Conservation (phyloP, 2,113 vertebrate genomes). For the Anguilla rostrata region DNA sequence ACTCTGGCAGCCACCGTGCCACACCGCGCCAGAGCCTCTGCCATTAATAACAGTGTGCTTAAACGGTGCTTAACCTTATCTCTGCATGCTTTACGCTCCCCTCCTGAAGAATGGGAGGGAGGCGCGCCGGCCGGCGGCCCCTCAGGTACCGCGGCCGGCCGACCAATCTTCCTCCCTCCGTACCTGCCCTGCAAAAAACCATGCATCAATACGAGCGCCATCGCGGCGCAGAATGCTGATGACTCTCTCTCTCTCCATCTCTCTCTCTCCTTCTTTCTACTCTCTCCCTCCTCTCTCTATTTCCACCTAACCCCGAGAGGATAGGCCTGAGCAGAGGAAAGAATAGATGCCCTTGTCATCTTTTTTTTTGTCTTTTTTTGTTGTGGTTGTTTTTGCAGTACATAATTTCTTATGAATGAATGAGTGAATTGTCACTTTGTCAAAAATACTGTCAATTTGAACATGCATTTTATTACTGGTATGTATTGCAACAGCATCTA, state of each 20-base stretch:
- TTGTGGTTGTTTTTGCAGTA: no score
- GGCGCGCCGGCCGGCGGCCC: not conserved
- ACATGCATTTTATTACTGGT: no score
- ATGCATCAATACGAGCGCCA: not conserved
- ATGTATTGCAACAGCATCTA: no score
- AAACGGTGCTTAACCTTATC: slow-evolving; percentile 67
- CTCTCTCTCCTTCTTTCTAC: no score
- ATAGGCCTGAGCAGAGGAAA: not conserved
- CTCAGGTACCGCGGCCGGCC: slow-evolving; percentile 28
- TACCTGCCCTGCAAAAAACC: not conserved
- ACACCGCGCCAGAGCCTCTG: slow-evolving; percentile 35
- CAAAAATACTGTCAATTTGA: no score
- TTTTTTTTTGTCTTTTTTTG: slow-evolving; percentile 22
- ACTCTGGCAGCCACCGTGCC: slow-evolving; percentile 31
- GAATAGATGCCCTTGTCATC: not conserved
- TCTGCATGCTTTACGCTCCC: slow-evolving; percentile 60
- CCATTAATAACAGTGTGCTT: slow-evolving; percentile 70
- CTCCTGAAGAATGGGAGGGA: slow-evolving; percentile 48
- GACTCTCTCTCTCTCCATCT: not conserved
- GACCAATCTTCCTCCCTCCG: not conserved
- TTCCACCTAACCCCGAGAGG: not conserved
- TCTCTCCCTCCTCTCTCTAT: no score
- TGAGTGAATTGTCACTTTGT: no score
- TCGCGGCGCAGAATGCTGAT: not conserved
- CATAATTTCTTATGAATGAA: no score